Evolutionary conservation across 92 coral and sea anemone species (phyloP).

Genomic region (Palythoa heliodiscus): DNA sequence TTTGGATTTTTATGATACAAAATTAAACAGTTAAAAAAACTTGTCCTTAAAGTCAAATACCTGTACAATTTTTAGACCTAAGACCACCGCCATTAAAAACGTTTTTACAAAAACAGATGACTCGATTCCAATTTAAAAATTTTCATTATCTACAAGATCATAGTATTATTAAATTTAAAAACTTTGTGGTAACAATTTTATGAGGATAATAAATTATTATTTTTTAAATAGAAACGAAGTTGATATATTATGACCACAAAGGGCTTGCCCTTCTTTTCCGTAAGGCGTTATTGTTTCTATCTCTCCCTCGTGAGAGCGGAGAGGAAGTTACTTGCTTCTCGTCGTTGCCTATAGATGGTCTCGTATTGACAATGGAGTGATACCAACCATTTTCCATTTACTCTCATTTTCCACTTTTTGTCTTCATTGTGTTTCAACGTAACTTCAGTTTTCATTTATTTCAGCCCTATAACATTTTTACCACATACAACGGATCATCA

Average conservation of each 20-base stretch:
- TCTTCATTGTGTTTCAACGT: too few species aligned
- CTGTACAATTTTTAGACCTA: background rate
- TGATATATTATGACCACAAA: background rate
- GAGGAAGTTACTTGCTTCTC: too few species aligned
- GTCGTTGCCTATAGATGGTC: too few species aligned
- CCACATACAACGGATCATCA: background rate
- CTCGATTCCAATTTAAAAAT: background rate
- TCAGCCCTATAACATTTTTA: too few species aligned
- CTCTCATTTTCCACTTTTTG: too few species aligned
- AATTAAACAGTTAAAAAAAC: background rate
- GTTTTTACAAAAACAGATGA: background rate
- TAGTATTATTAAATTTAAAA: background rate
- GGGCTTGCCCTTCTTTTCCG: background rate
- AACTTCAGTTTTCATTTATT: too few species aligned
- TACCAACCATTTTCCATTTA: too few species aligned
- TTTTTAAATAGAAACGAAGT: background rate
- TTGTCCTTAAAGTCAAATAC: background rate
- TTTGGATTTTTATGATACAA: background rate
- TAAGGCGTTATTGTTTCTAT: background rate
- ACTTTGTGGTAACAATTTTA: background rate
- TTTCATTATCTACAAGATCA: background rate
- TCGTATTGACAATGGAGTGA: too few species aligned
- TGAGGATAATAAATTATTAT: background rate
- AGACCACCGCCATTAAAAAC: background rate
- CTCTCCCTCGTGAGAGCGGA: background rate